Conservation (phyloP, 2,888 invertebrate genomes). For the Halictus quadricinctus region DNA sequence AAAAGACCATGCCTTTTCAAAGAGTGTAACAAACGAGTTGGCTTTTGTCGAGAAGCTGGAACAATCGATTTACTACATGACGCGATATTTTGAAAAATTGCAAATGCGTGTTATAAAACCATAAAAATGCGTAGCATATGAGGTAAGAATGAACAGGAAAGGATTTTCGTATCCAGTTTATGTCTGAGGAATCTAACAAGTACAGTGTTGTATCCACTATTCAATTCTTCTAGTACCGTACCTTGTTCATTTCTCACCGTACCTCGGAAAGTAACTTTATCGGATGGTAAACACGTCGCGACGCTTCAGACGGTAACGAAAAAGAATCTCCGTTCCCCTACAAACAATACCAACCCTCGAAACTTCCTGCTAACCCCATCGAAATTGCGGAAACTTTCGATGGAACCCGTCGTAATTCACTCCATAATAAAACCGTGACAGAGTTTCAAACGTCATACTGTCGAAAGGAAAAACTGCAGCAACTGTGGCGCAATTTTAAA, state of each 20-base stretch:
- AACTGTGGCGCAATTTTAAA: too few relatives aligned
- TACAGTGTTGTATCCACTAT: background rate
- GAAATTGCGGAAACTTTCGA: background rate
- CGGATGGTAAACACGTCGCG: conserved; percentile 6
- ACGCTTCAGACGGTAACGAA: background rate
- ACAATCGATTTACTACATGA: too few relatives aligned
- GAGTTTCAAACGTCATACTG: background rate
- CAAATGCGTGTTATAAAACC: too few relatives aligned
- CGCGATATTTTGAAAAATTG: too few relatives aligned
- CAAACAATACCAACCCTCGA: background rate
- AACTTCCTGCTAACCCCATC: background rate
- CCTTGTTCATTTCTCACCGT: background rate
- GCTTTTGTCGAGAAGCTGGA: too few relatives aligned
- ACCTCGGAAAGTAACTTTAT: background rate
- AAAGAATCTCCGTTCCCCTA: background rate
- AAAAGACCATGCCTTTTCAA: too few relatives aligned
- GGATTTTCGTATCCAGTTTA: background rate
- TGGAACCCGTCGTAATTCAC: background rate
- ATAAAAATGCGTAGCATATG: too few relatives aligned
- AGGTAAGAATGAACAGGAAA: too few relatives aligned
- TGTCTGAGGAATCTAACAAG: background rate
- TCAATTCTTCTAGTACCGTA: background rate
- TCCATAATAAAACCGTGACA: background rate
- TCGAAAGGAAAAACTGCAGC: background rate
- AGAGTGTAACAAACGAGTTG: too few relatives aligned